phyloP scores from a whole-genome alignment of 2,113 vertebrate species.

The Saimiri boliviensis region DNA sequence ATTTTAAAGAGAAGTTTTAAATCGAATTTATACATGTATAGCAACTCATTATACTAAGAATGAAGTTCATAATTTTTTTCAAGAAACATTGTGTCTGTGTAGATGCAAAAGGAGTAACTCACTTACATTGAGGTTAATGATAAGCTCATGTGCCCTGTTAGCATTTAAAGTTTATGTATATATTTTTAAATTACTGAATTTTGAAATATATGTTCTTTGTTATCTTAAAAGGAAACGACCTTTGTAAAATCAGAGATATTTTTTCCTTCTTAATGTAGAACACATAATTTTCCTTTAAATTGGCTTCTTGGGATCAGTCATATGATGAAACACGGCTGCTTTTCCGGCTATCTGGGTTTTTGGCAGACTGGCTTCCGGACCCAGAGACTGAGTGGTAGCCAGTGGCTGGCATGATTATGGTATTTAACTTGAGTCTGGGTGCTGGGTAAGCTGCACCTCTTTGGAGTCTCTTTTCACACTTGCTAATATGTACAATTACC shows the following conservation, averaged over 20 bases:
- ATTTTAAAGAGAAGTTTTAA: not conserved
- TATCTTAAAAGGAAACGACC: not conserved
- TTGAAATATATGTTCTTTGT: constrained; percentile 38
- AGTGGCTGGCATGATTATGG: constrained; percentile 34
- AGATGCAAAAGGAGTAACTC: not conserved
- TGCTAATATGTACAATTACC: constrained; percentile 55
- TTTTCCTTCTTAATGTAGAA: not conserved
- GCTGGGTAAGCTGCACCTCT: constrained; percentile 44
- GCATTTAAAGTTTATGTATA: not conserved
- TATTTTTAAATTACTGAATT: not conserved
- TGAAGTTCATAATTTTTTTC: constrained; percentile 6
- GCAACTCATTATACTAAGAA: not conserved
- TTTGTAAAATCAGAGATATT: not conserved
- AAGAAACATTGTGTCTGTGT: not conserved
- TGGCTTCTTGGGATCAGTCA: not conserved
- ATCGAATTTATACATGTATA: not conserved
- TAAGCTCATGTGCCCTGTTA: not conserved
- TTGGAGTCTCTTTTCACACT: constrained; percentile 32
- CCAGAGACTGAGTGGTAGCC: constrained; percentile 29
- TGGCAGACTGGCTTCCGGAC: constrained; percentile 61
- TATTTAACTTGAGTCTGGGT: constrained; percentile 56
- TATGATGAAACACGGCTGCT: constrained; percentile 40
- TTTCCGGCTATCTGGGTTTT: constrained; percentile 47
- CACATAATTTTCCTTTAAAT: constrained; percentile 36
- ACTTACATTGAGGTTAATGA: not conserved